A percentile compares a stretch with the other conserved stretches of the same genome.
Conservation (phyloP, 2,888 invertebrate species). For the Eledona agricola region DNA sequence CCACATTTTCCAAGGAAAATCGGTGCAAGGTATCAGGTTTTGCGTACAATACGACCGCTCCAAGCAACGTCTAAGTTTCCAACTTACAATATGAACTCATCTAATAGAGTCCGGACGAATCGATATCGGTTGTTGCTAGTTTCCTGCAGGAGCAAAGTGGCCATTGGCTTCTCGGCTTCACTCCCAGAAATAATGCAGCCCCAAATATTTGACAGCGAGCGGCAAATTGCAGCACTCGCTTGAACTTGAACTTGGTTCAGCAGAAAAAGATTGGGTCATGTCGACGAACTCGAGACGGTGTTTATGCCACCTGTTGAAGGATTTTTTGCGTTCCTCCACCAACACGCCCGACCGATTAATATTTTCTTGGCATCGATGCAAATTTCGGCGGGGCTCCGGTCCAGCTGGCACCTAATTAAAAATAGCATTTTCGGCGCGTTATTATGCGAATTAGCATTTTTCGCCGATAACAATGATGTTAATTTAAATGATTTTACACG, state of each 20-base stretch:
- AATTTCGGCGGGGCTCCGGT: too few species aligned
- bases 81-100: constrained; percentile 38
- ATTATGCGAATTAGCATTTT: constrained; percentile 16
- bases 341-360: too few species aligned
- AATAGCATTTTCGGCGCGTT: too few species aligned
- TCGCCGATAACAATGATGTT: constrained; percentile 19
- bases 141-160: constrained; percentile 10
- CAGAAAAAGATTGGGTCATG: constrained; percentile 39
- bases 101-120: constrained; percentile 36
- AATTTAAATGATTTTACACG: constrained; percentile 24
- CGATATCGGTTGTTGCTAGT: constrained; percentile 34
- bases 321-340: constrained; percentile 8
- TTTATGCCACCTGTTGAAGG: constrained; percentile 19
- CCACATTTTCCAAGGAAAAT: constrained; percentile 2
- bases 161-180: constrained; percentile 18
- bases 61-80: constrained; percentile 32
- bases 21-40: constrained; percentile 17
- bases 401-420: too few species aligned
- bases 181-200: constrained; percentile 13
- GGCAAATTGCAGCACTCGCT: constrained; percentile 42
- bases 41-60: constrained; percentile 28
- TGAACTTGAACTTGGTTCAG: constrained; percentile 43
- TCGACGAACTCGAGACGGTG: constrained; percentile 3
- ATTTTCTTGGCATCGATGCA: too few species aligned
- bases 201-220: constrained; percentile 28